Percentiles rank a stretch among this genome's conserved stretches.
These are phyloP conservation scores for Coreius guichenoti DNA, from an alignment of 2,797 vertebrate species.

Conservation along the genomic window DNA sequence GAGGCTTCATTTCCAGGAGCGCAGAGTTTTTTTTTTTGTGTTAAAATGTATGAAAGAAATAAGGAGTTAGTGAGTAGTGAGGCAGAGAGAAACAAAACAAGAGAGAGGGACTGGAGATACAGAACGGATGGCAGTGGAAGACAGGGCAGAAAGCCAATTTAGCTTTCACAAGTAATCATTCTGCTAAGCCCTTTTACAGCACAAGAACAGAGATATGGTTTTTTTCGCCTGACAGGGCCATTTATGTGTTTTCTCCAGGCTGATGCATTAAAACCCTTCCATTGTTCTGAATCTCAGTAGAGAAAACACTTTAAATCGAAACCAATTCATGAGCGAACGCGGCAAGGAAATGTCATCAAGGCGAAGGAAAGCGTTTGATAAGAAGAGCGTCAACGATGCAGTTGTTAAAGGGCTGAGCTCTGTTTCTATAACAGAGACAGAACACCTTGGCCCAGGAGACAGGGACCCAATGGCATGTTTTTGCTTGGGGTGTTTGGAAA, in stretches of 20 bases:
- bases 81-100: constrained; percentile 25
- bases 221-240: constrained; percentile 38
- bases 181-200: constrained; percentile 46
- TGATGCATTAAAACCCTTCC: constrained; percentile 41
- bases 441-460: background rate
- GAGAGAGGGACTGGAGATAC: constrained; percentile 28
- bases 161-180: constrained; percentile 58
- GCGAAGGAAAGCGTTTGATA: constrained; percentile 19
- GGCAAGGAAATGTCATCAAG: constrained; percentile 33
- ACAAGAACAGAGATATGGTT: constrained; percentile 39
- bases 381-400: constrained; percentile 7
- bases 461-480: background rate
- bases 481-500: background rate
- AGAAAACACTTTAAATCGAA: constrained; percentile 43
- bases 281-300: constrained; percentile 48
- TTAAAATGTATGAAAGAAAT: constrained; percentile 27
- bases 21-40: background rate
- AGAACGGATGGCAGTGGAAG: constrained; percentile 9
- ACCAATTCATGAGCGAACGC: constrained; percentile 21
- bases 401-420: constrained; percentile 11
- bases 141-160: constrained; percentile 55
- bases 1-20: constrained; percentile 44
- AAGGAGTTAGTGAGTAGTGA: constrained; percentile 22
- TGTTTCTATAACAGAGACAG: background rate
- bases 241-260: constrained; percentile 33